Evolutionary conservation across 2,113 vertebrate genomes (phyloP).

Genomic region (Suricata suricatta): DNA sequence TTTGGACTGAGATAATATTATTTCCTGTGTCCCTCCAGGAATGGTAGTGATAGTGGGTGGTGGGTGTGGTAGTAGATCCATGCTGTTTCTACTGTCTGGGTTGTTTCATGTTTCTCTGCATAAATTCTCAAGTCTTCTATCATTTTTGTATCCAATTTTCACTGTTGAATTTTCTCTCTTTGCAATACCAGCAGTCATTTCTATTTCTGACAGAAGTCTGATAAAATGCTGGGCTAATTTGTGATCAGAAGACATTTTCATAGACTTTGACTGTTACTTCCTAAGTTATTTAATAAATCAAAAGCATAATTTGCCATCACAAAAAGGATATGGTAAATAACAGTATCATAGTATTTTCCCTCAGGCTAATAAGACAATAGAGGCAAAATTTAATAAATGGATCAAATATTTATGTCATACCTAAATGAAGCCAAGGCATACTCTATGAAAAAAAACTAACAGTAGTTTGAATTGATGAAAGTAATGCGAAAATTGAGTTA

Average conservation of each 20-base stretch:
- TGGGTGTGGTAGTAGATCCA: neutral
- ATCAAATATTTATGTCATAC: neutral
- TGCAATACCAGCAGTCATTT: neutral
- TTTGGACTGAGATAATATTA: neutral
- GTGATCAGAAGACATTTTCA: neutral
- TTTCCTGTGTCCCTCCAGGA: neutral
- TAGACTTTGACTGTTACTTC: neutral
- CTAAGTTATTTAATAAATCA: neutral
- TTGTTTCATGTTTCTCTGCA: neutral
- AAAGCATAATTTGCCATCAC: neutral
- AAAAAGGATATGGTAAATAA: neutral
- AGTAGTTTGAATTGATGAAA: neutral
- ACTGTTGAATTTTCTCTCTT: neutral
- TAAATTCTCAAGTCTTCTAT: neutral
- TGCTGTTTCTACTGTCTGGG: neutral
- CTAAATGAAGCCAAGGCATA: neutral
- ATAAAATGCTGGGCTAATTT: constrained; percentile 2
- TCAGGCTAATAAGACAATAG: neutral
- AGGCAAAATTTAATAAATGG: neutral
- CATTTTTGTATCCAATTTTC: neutral
- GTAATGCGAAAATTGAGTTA: neutral
- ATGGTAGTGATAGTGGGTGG: no score
- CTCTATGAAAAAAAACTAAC: neutral
- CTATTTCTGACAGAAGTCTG: constrained; percentile 23
- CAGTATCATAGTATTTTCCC: neutral